Percentiles rank a stretch among this genome's conserved stretches.
Evolutionary conservation across 2,797 vertebrate genomes (phyloP).

Genomic region (Gambusia yucatana): DNA sequence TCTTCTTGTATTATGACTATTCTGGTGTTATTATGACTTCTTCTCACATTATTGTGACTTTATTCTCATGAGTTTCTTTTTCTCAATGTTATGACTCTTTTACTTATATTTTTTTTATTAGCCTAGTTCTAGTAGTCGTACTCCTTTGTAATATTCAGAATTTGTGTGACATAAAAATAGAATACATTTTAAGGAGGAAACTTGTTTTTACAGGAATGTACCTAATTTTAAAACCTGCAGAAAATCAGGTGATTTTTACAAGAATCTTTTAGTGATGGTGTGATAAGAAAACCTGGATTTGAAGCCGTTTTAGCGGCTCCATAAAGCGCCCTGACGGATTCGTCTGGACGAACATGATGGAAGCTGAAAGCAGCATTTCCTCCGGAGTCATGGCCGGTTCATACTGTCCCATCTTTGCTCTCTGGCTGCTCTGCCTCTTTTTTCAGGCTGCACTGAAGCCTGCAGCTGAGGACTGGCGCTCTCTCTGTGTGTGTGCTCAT

Average conservation of each 20-base stretch:
- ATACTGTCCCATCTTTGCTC: constrained; percentile 44
- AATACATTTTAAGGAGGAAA: not conserved
- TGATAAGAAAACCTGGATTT: not conserved
- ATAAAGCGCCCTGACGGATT: not conserved
- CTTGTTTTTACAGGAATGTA: not conserved
- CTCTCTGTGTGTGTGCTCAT: constrained; percentile 15
- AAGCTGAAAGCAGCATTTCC: constrained; percentile 7
- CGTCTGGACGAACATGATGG: constrained; percentile 1
- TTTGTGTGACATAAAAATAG: not conserved
- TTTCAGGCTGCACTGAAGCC: constrained; percentile 39
- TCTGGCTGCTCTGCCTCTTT: constrained; percentile 20
- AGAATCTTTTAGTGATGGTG: not conserved
- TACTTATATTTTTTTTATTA: no score
- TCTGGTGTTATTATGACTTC: no score
- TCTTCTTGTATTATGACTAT: no score
- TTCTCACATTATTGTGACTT: no score
- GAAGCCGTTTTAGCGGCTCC: not conserved
- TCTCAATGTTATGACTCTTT: no score
- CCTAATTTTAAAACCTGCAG: not conserved
- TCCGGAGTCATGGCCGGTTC: constrained; percentile 11
- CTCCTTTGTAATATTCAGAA: not conserved
- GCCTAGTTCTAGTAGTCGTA: no score
- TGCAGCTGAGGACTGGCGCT: constrained; percentile 59
- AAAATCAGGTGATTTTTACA: not conserved
- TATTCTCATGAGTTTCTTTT: no score